Conservation (phyloP, 2,797 vertebrate species). For the Crocodylus rhombifer region DNA sequence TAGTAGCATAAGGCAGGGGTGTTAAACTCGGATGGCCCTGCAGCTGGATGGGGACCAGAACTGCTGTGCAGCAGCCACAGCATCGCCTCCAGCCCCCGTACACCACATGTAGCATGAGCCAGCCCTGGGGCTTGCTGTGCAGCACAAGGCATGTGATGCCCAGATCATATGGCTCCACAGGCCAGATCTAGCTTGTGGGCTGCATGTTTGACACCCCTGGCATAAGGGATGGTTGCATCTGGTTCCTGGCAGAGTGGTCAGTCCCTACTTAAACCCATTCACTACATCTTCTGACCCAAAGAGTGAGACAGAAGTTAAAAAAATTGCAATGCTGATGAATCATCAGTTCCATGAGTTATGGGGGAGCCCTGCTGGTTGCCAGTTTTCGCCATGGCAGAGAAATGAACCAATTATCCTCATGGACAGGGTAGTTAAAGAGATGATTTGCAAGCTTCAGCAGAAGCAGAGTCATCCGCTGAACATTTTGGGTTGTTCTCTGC, state of each 20-base stretch:
- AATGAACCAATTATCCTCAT: neutral
- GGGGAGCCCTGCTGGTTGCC: neutral
- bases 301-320: too few relatives aligned
- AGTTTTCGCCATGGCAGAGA: neutral
- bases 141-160: too few relatives aligned
- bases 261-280: rapidly evolving
- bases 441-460: neutral
- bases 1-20: too few relatives aligned
- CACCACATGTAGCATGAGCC: too few relatives aligned
- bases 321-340: neutral
- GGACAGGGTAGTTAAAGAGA: neutral
- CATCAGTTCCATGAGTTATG: neutral
- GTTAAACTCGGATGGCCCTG: too few relatives aligned
- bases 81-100: too few relatives aligned
- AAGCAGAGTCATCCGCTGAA: neutral
- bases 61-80: too few relatives aligned
- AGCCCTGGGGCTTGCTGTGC: too few relatives aligned
- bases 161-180: too few relatives aligned
- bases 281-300: neutral
- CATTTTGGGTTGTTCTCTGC: neutral
- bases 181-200: too few relatives aligned
- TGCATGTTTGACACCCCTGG: too few relatives aligned
- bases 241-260: neutral
- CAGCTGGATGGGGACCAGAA: too few relatives aligned
- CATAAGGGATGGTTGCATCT: neutral